Percentiles rank a stretch among this genome's conserved stretches.
Conservation (phyloP, 2,113 vertebrate genomes). For the Cyanoderma ruficeps region DNA sequence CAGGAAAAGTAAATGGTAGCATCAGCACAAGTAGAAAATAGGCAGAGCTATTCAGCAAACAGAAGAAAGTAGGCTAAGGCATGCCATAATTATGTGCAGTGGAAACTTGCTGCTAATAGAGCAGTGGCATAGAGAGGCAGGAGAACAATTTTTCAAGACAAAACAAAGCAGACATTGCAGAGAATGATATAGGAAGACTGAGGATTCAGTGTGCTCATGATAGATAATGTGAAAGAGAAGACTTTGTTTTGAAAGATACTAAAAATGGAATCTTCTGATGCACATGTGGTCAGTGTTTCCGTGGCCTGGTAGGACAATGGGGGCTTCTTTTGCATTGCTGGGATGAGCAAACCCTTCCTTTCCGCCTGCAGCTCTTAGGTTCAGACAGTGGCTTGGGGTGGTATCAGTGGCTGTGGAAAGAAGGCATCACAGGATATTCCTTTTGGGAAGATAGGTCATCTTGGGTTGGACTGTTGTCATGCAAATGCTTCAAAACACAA, state of each 20-base stretch:
- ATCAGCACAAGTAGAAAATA: constrained; percentile 80
- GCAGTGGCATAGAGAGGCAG: constrained; percentile 46
- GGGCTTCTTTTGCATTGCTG: constrained; percentile 8
- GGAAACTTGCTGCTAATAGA: constrained; percentile 73
- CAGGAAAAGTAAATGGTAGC: constrained; percentile 78
- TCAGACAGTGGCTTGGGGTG: not conserved
- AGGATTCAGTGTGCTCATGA: constrained; percentile 49
- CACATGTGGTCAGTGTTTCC: constrained; percentile 63
- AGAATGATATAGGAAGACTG: constrained; percentile 51
- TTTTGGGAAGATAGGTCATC: constrained; percentile 34
- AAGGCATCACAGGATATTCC: constrained; percentile 51
- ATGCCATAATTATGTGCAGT: constrained; percentile 74
- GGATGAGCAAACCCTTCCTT: constrained; percentile 56
- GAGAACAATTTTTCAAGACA: constrained; percentile 59
- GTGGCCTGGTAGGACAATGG: constrained; percentile 59
- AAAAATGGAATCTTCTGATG: constrained; percentile 70
- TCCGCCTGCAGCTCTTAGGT: not conserved
- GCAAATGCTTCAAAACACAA: constrained; percentile 58
- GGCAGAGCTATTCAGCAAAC: constrained; percentile 74
- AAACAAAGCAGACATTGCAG: constrained; percentile 68
- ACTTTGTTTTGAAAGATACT: constrained; percentile 57
- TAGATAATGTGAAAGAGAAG: constrained; percentile 56
- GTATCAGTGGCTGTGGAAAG: constrained; percentile 38
- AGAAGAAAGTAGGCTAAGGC: constrained; percentile 76
- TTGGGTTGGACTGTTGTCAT: constrained; percentile 53